Evolutionary conservation across 2,113 vertebrate genomes (phyloP), one percentile per base, ranked within the genome.

Genomic region (Octodon degus): DNA sequence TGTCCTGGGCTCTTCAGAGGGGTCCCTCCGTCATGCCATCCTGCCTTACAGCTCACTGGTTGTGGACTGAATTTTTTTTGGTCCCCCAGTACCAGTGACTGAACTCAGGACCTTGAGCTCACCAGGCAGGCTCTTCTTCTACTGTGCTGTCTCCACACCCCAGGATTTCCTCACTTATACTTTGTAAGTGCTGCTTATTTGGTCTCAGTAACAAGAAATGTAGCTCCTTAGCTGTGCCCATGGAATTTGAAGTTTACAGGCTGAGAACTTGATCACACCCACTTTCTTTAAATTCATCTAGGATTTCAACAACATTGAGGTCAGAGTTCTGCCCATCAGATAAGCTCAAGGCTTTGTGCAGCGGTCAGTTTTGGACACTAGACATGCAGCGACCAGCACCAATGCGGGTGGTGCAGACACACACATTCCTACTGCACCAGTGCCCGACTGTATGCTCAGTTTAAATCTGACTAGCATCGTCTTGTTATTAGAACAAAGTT

Each of bases 341-440:
- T 27, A 3, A n/a, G 47, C 19, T 90, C 47, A 9, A 19, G 1
- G 6, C 55, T 47, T 12, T 14, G 24, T 22, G 7, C 1, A 65
- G 62, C 68, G 16, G 24, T 65, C 32, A 9, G 0, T 7, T 3
- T 19, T 2, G 9, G 22, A 30, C 11, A 25, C 8, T 0, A 3
- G 0, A 27, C 30, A 0, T 40, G 37, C 27, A 34, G 22, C 2
- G 12, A 60, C n/a, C n/a, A 74, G 27, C 53, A 19, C 68, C 30
- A 34, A 32, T 32, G n/a, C 17, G 1, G 27, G 4, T 5, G 27
- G 43, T 17, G 4, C 47, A 34, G 30, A 80, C 7, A 19, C 11
- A 5, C 8, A 50, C 40, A 37, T 20, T 65, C 37, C 50, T 20
- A 24, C 10, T 1, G 27, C 0, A 37, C 0, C 32, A 30, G 47